Conservation (phyloP, 2,797 vertebrate species). For the Poecilia picta region DNA sequence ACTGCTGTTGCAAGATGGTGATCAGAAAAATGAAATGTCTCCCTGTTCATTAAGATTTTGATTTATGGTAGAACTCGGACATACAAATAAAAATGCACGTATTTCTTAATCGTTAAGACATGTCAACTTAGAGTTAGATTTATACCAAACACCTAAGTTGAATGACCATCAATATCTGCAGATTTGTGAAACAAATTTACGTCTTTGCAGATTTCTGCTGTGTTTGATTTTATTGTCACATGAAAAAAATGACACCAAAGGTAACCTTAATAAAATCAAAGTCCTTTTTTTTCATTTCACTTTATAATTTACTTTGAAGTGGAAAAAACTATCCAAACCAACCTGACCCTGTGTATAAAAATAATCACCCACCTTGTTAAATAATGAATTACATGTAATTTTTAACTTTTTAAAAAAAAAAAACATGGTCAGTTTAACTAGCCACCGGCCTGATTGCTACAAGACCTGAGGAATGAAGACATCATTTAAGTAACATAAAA, state of each 20-base stretch:
- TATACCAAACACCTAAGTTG: not conserved
- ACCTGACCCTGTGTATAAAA: not conserved
- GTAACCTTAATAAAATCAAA: not conserved
- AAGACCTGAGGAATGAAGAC: not conserved
- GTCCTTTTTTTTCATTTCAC: not conserved
- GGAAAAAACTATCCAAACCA: not conserved
- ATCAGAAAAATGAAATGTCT: not conserved
- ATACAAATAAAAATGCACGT: not conserved
- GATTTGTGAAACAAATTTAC: not conserved
- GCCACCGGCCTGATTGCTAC: not conserved
- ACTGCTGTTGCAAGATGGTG: conserved; percentile 3
- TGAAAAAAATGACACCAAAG: not conserved
- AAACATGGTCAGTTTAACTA: not conserved
- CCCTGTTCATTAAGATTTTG: not conserved
- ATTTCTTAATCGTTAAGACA: not conserved
- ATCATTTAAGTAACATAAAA: not conserved
- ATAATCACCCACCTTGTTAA: not conserved
- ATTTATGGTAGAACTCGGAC: not conserved
- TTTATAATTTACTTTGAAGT: not conserved
- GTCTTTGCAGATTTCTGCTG: not conserved
- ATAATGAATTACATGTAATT: not conserved
- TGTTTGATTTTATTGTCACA: not conserved
- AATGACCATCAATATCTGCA: not conserved
- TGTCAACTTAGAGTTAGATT: not conserved
- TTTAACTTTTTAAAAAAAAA: no score